Percentiles rank a stretch among this genome's conserved stretches.
phyloP scores from a whole-genome alignment of 2,797 vertebrate genomes.

The Morelia viridis region DNA sequence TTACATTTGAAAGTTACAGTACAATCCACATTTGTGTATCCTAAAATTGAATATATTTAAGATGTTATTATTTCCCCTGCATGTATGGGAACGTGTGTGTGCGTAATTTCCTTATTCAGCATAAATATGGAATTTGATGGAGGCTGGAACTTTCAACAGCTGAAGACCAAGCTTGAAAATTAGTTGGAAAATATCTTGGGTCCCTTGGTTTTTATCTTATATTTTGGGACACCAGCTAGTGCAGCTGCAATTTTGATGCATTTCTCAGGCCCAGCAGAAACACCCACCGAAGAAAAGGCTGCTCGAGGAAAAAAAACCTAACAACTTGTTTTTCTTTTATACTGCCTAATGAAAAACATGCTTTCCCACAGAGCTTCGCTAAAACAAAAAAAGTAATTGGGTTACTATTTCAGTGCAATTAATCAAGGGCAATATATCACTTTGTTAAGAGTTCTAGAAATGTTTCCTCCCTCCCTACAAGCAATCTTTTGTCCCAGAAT shows the following conservation, averaged over 20 bases:
- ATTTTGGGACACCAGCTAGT: not conserved
- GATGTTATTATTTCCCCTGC: not conserved
- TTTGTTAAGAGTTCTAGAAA: not conserved
- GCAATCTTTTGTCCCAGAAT: not conserved
- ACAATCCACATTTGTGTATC: not conserved
- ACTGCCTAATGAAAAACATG: conserved; percentile 47
- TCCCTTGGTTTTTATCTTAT: not conserved
- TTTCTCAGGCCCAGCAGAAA: conserved; percentile 1
- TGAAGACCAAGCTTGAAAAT: not conserved
- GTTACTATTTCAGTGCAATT: not conserved
- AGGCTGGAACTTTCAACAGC: not conserved
- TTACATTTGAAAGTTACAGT: not conserved
- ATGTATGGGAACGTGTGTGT: no score
- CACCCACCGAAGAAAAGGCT: not conserved
- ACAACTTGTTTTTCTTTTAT: conserved; percentile 1
- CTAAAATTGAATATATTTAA: not conserved
- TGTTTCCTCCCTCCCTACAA: not conserved
- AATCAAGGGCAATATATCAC: conserved; percentile 13
- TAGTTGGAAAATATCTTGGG: not conserved
- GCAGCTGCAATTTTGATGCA: not conserved
- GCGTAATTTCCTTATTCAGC: not conserved
- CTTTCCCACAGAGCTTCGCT: not conserved
- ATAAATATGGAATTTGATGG: not conserved
- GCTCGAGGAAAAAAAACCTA: not conserved
- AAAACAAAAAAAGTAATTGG: conserved; percentile 2